phyloP scores from a whole-genome alignment of 2,797 vertebrate genomes.

The Hoplostethus atlanticus region DNA sequence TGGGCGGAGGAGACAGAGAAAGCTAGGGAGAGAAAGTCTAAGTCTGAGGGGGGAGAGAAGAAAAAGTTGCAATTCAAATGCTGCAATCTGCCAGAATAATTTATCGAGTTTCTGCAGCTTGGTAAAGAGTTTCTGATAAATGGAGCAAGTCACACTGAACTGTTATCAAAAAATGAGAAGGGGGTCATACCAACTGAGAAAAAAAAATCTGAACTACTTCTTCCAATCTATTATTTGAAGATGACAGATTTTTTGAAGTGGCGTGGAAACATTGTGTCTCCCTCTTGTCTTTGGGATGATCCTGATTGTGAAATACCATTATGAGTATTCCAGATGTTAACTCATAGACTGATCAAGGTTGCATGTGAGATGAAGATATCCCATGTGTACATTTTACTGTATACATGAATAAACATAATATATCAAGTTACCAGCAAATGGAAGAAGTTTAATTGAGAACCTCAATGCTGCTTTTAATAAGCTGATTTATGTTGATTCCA shows the following conservation, averaged over 20 bases:
- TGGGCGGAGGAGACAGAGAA: constrained; percentile 35
- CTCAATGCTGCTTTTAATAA: constrained; percentile 40
- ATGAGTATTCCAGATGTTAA: background rate
- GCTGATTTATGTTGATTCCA: constrained; percentile 19
- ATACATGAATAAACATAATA: constrained; percentile 61
- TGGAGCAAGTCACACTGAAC: constrained; percentile 83
- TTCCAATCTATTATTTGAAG: constrained; percentile 73
- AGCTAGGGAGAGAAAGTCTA: constrained; percentile 52
- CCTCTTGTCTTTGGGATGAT: constrained; percentile 31
- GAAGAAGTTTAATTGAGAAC: constrained; percentile 46
- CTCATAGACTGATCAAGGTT: constrained; percentile 12
- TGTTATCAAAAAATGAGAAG: constrained; percentile 80
- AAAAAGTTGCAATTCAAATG: constrained; percentile 78
- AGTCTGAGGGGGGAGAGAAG: constrained; percentile 67
- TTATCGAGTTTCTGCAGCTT: constrained; percentile 81
- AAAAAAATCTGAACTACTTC: constrained; percentile 71
- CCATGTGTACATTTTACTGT: constrained; percentile 10
- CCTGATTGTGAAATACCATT: constrained; percentile 3
- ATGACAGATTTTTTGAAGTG: constrained; percentile 63
- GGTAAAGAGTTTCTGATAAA: constrained; percentile 85
- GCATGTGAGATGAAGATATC: constrained; percentile 5
- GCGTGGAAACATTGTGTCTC: constrained; percentile 37
- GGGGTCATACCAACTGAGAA: constrained; percentile 70
- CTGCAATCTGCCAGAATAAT: constrained; percentile 85
- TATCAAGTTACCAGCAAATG: constrained; percentile 59